Percentiles rank a stretch among this genome's conserved stretches.
Evolutionary conservation across 2,888 invertebrate genomes (phyloP).

Genomic region (Aleiodes testaceus): DNA sequence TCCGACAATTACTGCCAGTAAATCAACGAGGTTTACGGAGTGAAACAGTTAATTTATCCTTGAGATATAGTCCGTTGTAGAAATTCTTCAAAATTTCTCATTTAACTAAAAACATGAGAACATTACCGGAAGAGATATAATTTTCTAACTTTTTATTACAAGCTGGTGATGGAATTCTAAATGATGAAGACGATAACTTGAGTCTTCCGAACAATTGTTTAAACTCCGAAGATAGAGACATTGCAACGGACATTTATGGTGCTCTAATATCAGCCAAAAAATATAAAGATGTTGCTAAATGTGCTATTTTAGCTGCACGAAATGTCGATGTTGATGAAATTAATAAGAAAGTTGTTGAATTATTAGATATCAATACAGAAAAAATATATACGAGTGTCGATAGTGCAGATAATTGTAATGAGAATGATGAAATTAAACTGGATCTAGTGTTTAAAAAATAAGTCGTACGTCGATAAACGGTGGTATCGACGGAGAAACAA

Average conservation of each 20-base stretch:
- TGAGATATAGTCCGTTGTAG: no score
- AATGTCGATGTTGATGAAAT: slow-evolving; percentile 53
- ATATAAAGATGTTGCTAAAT: slow-evolving; percentile 17
- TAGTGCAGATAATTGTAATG: not conserved
- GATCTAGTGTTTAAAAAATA: not conserved
- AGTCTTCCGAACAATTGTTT: slow-evolving; percentile 27
- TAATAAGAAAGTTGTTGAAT: slow-evolving; percentile 46
- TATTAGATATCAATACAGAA: slow-evolving; percentile 45
- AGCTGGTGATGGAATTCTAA: slow-evolving; percentile 51
- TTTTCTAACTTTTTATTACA: slow-evolving; percentile 14
- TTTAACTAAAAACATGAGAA: no score
- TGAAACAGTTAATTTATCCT: no score
- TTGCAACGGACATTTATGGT: slow-evolving; percentile 1
- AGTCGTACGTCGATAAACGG: no score
- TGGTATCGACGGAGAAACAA: no score
- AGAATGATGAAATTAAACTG: not conserved
- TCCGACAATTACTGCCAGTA: no score
- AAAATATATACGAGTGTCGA: slow-evolving; percentile 35
- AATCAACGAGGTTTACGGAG: no score
- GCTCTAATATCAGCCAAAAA: not conserved
- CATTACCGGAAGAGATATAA: slow-evolving; percentile 44
- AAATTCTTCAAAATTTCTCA: no score
- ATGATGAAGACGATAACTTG: slow-evolving; percentile 48
- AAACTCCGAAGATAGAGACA: not conserved
- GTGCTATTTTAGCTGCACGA: slow-evolving; percentile 50